A percentile compares a stretch with the other conserved stretches of the same genome.
These are phyloP conservation scores for Semnornis frantzii DNA, from an alignment of 2,113 vertebrate genomes.

Conservation along the genomic window DNA sequence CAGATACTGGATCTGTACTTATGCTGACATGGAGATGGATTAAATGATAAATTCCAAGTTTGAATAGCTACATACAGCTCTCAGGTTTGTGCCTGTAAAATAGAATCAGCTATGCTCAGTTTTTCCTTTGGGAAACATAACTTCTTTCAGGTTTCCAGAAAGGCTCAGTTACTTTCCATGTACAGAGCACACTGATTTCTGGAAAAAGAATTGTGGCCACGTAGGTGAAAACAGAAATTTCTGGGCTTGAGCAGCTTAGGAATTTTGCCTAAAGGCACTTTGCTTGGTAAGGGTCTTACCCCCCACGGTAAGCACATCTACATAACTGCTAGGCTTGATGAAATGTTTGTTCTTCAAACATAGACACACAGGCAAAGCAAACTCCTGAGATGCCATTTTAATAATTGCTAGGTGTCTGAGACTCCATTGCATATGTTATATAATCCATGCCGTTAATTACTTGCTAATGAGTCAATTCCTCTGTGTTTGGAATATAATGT, in stretches of 20 bases:
- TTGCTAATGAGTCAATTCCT: background rate
- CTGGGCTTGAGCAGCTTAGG: background rate
- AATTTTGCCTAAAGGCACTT: background rate
- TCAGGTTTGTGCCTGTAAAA: background rate
- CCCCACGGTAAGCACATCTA: background rate
- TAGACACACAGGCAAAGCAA: background rate
- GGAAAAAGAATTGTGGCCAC: too few relatives aligned
- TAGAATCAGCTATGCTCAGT: background rate
- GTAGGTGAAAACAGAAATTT: background rate
- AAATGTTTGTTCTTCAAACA: background rate
- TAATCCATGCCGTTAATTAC: background rate
- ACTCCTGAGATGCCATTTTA: background rate
- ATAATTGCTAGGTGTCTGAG: background rate
- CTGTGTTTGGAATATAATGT: background rate
- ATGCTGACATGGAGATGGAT: background rate
- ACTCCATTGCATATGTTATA: background rate
- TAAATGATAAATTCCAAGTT: too few relatives aligned
- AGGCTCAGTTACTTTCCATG: background rate
- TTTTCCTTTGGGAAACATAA: background rate
- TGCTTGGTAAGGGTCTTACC: background rate
- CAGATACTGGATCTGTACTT: background rate
- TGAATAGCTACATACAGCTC: background rate
- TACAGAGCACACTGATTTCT: background rate
- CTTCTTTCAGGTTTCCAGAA: background rate
- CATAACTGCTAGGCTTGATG: background rate